A percentile compares a stretch with the other conserved stretches of the same genome.
These are phyloP conservation scores for Scomberomorus guttatus DNA, from an alignment of 2,797 vertebrate species.

Conservation along the genomic window DNA sequence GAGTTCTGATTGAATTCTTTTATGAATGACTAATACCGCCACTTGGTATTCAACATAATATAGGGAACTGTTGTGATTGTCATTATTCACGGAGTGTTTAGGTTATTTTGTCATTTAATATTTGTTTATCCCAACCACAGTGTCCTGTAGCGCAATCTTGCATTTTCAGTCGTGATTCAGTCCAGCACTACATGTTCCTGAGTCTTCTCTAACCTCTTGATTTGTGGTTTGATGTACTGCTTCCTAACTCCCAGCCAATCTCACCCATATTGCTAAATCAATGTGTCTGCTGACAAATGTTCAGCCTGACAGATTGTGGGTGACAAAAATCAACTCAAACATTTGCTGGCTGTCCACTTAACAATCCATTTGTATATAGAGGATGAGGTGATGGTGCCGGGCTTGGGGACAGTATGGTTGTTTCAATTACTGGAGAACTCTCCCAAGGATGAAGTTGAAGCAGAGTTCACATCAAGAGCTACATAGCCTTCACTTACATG, in stretches of 20 bases:
- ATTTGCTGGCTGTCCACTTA: constrained; percentile 79
- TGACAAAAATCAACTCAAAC: constrained; percentile 83
- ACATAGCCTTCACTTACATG: not conserved
- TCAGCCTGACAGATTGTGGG: constrained; percentile 75
- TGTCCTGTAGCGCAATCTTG: not conserved
- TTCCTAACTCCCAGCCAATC: constrained; percentile 83
- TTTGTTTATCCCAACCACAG: constrained; percentile 1
- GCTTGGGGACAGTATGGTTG: constrained; percentile 45
- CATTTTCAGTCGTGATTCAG: constrained; percentile 47
- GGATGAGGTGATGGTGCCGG: constrained; percentile 61
- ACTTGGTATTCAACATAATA: not conserved
- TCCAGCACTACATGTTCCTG: constrained; percentile 57
- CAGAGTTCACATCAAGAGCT: constrained; percentile 61
- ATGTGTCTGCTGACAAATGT: constrained; percentile 82
- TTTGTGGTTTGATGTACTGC: constrained; percentile 81
- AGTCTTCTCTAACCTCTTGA: constrained; percentile 73
- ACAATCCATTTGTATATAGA: constrained; percentile 78
- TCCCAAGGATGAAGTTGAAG: constrained; percentile 66
- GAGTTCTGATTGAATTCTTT: not conserved
- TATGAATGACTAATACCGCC: not conserved
- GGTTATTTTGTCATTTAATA: not conserved
- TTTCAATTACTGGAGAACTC: constrained; percentile 69
- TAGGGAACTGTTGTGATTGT: not conserved
- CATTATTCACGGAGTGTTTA: fast-evolving
- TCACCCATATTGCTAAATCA: constrained; percentile 84